Evolutionary conservation across 2,888 invertebrate species (phyloP), one percentile per base, ranked within the genome.

Genomic region (Hydraecia micacea): DNA sequence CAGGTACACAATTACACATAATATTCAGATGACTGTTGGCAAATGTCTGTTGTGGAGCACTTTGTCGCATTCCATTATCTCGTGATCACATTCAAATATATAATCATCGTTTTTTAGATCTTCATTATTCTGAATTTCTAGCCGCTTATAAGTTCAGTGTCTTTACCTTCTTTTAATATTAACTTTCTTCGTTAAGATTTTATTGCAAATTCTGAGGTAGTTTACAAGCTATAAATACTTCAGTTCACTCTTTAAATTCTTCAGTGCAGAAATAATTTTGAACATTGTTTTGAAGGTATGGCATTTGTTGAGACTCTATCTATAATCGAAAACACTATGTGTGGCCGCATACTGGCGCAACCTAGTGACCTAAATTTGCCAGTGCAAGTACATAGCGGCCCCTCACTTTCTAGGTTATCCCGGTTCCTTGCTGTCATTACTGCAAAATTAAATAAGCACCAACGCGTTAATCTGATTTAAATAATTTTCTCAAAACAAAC

Each of bases 331-430:
- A 78, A 78, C 39, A 78, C 74, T 76, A 83, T 63, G 63, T 83
- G 82, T 79, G 83, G 42, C 71, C 73, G 88, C 86, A 84, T 83
- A 85, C 69, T 79, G 77, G 72, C 81, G 88, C 77, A 90, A 90
- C 90, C 90, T 76, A 88, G 79, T 92, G 91, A 92, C 93, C 93
- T 85, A 91, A 86, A 89, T 92, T 89, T 81, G 39, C 62, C 79
- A 84, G 79, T 85, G 83, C 81, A 78, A 86, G 81, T 84, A 83
- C 83, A 83, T 74, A 73, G 76, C 79, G 80, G 81, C 80, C 86
- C 82, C 79, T 80, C 69, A 85, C 75, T 83, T 83, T 79, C 80
- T 85, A 73, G 83, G 86, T 71, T 83, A 81, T 73, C 80, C 79
- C 70, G 65, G 62, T 66, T 81, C 42, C 72, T 79, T 74, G 42